phyloP scores from a whole-genome alignment of 2,888 invertebrate genomes.

The Thera britannica region DNA sequence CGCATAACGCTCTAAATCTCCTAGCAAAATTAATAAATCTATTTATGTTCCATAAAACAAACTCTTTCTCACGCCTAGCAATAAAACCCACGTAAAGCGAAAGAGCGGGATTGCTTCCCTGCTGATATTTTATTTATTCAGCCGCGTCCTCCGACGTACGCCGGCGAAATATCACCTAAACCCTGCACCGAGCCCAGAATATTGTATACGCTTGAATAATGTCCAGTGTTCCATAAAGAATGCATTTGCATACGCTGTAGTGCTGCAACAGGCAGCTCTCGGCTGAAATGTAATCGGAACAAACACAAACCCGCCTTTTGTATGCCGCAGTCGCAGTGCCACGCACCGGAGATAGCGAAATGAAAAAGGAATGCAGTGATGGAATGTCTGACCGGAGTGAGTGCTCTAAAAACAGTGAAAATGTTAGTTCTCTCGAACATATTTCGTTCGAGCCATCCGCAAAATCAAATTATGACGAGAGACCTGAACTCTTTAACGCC shows the following conservation, averaged over 20 bases:
- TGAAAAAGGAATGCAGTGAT: slow-evolving; percentile 82
- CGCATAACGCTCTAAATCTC: slow-evolving; percentile 39
- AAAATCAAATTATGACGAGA: slow-evolving; percentile 64
- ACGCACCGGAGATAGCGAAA: slow-evolving; percentile 58
- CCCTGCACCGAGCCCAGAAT: slow-evolving; percentile 59
- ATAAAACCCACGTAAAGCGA: slow-evolving; percentile 44
- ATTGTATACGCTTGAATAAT: slow-evolving; percentile 72
- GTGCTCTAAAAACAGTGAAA: slow-evolving; percentile 79
- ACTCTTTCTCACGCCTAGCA: slow-evolving; percentile 41
- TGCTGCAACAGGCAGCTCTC: slow-evolving; percentile 59
- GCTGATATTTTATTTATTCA: slow-evolving; percentile 69
- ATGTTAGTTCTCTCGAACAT: slow-evolving; percentile 81
- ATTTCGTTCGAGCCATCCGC: slow-evolving; percentile 73
- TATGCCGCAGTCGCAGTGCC: slow-evolving; percentile 58
- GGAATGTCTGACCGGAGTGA: slow-evolving; percentile 77
- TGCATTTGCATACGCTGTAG: slow-evolving; percentile 67
- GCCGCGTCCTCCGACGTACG: slow-evolving; percentile 53
- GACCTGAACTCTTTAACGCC: slow-evolving; percentile 55
- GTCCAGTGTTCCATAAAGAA: slow-evolving; percentile 67
- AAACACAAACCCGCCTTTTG: slow-evolving; percentile 68
- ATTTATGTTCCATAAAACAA: slow-evolving; percentile 39
- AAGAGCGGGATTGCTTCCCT: slow-evolving; percentile 55
- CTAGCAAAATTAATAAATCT: slow-evolving; percentile 41
- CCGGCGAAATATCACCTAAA: slow-evolving; percentile 64
- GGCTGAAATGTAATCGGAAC: slow-evolving; percentile 50